phyloP scores from a whole-genome alignment of 2,113 vertebrate species.

The Podocnemis expansa region DNA sequence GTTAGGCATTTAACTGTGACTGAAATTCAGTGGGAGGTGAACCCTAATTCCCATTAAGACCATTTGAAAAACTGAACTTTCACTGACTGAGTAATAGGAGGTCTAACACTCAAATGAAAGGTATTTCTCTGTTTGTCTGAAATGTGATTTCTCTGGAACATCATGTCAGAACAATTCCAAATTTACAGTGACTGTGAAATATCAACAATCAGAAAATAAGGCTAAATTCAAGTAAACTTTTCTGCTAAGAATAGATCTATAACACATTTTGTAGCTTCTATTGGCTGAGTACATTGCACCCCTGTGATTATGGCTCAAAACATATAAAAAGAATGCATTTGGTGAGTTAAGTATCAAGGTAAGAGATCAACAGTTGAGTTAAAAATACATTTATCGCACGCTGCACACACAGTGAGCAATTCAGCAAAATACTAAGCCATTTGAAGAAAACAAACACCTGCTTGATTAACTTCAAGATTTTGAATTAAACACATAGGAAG shows the following conservation, averaged over 20 bases:
- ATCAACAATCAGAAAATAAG: no score
- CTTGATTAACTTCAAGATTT: constrained; percentile 22
- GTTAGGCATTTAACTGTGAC: not conserved
- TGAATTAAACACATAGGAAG: not conserved
- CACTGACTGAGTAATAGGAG: not conserved
- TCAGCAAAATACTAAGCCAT: not conserved
- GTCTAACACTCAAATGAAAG: not conserved
- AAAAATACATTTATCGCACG: not conserved
- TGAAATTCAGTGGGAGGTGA: not conserved
- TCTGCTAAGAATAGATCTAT: no score
- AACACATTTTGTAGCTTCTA: no score
- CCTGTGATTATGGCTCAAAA: not conserved
- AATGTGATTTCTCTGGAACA: not conserved
- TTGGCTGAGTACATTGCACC: no score
- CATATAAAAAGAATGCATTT: not conserved
- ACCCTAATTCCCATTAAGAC: not conserved
- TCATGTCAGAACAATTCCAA: not conserved
- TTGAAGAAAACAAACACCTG: not conserved
- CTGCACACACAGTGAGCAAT: not conserved
- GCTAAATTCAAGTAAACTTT: no score
- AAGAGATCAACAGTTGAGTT: not conserved
- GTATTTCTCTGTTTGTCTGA: not conserved
- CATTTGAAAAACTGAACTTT: not conserved
- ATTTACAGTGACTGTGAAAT: not conserved
- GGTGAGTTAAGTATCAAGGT: not conserved